A percentile compares a stretch with the other conserved stretches of the same genome.
Evolutionary conservation across 2,888 invertebrate species (phyloP).

Genomic region (Philonicus albiceps): DNA sequence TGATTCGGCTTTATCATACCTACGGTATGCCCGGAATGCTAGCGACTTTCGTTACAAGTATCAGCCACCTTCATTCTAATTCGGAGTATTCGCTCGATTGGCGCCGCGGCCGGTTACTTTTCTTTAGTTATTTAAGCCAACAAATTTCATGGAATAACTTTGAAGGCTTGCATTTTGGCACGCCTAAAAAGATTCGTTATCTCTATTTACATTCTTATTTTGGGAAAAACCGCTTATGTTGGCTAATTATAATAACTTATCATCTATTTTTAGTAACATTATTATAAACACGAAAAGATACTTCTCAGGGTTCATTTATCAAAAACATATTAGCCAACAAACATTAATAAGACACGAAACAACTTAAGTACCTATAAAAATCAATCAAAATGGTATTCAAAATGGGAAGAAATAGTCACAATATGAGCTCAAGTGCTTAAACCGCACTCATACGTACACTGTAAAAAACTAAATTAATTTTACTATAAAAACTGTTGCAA

Average conservation of each 20-base stretch:
- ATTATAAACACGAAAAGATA: not conserved
- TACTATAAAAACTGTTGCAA: no score
- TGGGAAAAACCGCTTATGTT: not conserved
- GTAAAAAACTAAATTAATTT: no score
- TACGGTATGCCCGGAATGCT: constrained; percentile 4
- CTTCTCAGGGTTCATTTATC: no score
- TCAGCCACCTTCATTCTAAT: not conserved
- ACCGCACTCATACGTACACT: no score
- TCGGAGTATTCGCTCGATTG: not conserved
- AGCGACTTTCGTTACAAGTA: not conserved
- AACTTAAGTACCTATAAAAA: no score
- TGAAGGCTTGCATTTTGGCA: not conserved
- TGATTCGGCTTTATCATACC: not conserved
- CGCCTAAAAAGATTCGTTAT: not conserved
- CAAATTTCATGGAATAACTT: not conserved
- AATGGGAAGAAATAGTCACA: no score
- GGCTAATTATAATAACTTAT: not conserved
- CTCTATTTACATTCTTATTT: not conserved
- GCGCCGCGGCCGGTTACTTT: not conserved
- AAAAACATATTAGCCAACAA: no score
- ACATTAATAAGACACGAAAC: no score
- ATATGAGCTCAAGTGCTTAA: no score
- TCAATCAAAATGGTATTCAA: no score
- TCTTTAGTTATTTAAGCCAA: not conserved
- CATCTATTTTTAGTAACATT: not conserved